Evolutionary conservation across 2,113 vertebrate species (phyloP).

Genomic region (Mastomys coucha): DNA sequence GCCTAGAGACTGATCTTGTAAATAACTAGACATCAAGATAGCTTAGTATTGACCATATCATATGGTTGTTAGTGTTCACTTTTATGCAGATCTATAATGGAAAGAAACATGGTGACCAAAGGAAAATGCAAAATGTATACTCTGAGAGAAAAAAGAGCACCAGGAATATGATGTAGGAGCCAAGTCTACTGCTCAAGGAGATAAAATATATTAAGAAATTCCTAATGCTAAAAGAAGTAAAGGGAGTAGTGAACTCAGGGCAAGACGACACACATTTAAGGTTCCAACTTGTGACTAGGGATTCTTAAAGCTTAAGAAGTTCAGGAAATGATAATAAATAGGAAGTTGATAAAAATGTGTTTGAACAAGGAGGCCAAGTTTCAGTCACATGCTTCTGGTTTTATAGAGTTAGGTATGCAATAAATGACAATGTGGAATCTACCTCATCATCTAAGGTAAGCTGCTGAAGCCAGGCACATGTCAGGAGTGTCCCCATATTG

Average conservation of each 20-base stretch:
- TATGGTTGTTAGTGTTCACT: background rate
- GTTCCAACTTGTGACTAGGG: background rate
- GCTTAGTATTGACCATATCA: background rate
- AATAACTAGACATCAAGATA: background rate
- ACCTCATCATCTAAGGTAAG: background rate
- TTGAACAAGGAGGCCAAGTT: background rate
- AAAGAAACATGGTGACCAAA: background rate
- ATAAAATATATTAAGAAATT: background rate
- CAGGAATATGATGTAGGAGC: background rate
- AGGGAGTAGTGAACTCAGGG: background rate
- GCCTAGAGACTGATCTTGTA: background rate
- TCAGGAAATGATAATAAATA: background rate
- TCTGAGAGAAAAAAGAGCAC: background rate
- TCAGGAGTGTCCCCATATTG: background rate
- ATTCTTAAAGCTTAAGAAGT: background rate
- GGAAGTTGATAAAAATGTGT: background rate
- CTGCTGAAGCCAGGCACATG: background rate
- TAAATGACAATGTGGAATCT: background rate
- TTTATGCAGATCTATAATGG: background rate
- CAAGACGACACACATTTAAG: background rate
- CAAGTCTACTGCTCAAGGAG: background rate
- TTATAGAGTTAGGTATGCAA: background rate
- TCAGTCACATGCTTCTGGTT: background rate
- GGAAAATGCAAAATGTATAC: background rate
- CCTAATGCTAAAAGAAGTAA: background rate